phyloP scores from a whole-genome alignment of 2,113 vertebrate genomes.

The Crocuta crocuta region DNA sequence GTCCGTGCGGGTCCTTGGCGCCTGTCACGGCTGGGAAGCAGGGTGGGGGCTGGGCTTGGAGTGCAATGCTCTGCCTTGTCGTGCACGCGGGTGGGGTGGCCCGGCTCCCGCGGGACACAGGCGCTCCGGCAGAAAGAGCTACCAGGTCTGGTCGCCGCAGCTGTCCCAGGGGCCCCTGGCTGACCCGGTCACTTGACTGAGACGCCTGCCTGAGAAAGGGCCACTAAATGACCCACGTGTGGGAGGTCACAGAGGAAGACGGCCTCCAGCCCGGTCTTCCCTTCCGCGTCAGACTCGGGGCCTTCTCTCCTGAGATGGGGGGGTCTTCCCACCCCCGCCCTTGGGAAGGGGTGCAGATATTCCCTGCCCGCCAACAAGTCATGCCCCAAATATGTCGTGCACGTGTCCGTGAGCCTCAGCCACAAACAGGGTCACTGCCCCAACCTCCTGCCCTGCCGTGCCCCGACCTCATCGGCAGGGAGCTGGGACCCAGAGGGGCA shows the following conservation, averaged over 20 bases:
- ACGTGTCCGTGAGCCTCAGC: neutral
- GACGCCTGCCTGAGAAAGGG: neutral
- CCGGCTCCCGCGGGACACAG: too few species aligned
- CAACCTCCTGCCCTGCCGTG: neutral
- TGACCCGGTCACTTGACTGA: neutral
- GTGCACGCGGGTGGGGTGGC: too few species aligned
- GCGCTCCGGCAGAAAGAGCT: neutral
- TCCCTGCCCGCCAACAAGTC: neutral
- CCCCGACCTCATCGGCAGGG: neutral
- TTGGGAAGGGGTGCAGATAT: neutral
- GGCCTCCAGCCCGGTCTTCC: neutral
- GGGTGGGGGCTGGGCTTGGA: neutral
- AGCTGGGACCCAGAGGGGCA: neutral
- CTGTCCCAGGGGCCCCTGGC: neutral
- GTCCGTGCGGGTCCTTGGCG: neutral
- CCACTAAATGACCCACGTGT: neutral
- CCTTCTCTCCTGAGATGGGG: neutral
- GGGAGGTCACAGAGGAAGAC: neutral
- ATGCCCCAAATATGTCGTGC: neutral
- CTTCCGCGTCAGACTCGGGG: fast-evolving
- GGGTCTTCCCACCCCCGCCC: neutral
- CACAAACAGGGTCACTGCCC: too few species aligned
- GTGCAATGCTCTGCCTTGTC: neutral
- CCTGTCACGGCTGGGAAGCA: neutral
- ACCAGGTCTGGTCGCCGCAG: neutral